Conservation (phyloP, 2,113 vertebrate genomes). For the Anguilla rostrata region DNA sequence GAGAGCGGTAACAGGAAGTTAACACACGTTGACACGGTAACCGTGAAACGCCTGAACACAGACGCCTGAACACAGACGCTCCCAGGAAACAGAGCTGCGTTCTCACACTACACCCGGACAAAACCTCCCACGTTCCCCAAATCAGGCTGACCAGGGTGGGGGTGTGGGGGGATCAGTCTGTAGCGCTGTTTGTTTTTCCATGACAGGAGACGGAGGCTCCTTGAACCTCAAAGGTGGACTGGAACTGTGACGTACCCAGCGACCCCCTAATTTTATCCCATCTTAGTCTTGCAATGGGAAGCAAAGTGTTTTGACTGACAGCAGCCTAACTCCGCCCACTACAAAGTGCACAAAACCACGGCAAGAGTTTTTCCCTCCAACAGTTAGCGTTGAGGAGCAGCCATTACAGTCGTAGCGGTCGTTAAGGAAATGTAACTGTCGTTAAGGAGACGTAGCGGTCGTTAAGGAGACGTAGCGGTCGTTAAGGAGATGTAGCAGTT, state of each 20-base stretch:
- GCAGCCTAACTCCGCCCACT: not conserved
- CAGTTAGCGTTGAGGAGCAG: not conserved
- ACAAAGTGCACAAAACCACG: no score
- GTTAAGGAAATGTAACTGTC: not conserved
- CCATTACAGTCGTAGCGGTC: no score
- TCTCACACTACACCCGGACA: no score
- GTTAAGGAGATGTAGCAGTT: no score
- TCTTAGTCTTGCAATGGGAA: not conserved
- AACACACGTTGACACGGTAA: not conserved
- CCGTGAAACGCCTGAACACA: no score
- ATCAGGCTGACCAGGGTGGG: no score
- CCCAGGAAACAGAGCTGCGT: no score
- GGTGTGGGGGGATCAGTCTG: no score
- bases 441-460: not conserved
- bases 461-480: no score
- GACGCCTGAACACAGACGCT: no score
- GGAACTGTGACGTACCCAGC: not conserved
- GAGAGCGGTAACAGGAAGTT: not conserved
- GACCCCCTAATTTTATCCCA: not conserved
- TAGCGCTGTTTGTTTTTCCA: not conserved
- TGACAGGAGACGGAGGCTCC: not conserved
- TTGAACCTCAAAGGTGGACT: not conserved
- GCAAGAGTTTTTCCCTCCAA: no score
- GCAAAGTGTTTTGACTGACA: not conserved
- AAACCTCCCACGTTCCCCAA: no score